Conservation (phyloP, 2,888 invertebrate species). For the Saturnia japonica region DNA sequence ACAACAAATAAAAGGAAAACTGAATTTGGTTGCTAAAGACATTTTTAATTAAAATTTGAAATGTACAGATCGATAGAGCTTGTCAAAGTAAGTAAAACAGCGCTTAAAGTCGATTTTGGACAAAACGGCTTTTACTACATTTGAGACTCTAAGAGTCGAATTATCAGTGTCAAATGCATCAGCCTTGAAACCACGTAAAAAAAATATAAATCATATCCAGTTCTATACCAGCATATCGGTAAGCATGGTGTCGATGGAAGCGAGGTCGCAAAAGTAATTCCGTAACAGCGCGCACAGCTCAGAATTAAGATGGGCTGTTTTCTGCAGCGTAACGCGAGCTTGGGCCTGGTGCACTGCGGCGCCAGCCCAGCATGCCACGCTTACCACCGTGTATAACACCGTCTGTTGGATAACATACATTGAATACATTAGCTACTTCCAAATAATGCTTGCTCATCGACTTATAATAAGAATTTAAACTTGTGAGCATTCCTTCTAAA, state of each 20-base stretch:
- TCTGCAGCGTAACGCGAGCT: constrained; percentile 65
- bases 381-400: constrained; percentile 64
- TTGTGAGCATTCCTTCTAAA: too few relatives aligned
- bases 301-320: constrained; percentile 66
- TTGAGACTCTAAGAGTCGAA: too few relatives aligned
- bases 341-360: constrained; percentile 77
- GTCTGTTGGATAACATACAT: constrained; percentile 39
- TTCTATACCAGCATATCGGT: constrained; percentile 80
- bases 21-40: too few relatives aligned
- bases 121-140: too few relatives aligned
- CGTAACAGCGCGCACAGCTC: constrained; percentile 67
- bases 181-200: not conserved
- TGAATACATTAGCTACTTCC: not conserved
- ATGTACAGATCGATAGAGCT: too few relatives aligned
- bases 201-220: not conserved
- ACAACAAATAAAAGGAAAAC: too few relatives aligned
- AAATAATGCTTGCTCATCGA: too few relatives aligned
- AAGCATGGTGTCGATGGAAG: constrained; percentile 81
- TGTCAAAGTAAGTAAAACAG: too few relatives aligned
- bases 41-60: too few relatives aligned
- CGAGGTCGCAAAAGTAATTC: constrained; percentile 80
- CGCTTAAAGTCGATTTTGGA: too few relatives aligned
- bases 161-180: too few relatives aligned
- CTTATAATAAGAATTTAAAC: too few relatives aligned
- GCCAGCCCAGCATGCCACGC: constrained; percentile 75